A percentile compares a stretch with the other conserved stretches of the same genome.
Evolutionary conservation across 2,797 vertebrate genomes (phyloP).

Genomic region (Allochrocebus solatus): DNA sequence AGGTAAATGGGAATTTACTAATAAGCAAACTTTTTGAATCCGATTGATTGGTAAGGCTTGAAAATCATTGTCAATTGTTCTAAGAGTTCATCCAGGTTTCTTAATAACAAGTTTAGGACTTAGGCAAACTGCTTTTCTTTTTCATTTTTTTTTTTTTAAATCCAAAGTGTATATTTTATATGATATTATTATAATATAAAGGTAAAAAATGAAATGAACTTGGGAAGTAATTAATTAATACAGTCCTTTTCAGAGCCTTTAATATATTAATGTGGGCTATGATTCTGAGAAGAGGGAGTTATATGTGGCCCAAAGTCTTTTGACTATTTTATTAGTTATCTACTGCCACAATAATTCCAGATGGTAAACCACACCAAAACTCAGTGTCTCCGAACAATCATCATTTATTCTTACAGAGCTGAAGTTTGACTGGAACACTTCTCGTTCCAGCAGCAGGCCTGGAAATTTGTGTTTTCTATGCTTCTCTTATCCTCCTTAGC

Average conservation of each 20-base stretch:
- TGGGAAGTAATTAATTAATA: not conserved
- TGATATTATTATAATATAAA: not conserved
- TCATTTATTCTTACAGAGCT: not conserved
- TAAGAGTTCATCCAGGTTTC: constrained; percentile 15
- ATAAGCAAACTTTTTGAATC: not conserved
- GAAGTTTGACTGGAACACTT: not conserved
- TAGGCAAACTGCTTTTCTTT: not conserved
- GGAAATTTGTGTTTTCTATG: not conserved
- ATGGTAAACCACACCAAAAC: not conserved
- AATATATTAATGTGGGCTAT: not conserved
- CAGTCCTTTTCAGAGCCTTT: not conserved
- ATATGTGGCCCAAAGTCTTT: not conserved
- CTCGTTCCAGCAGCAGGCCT: not conserved
- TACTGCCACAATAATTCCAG: not conserved
- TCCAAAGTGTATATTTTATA: not conserved
- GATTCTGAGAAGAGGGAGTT: not conserved
- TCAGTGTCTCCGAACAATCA: not conserved
- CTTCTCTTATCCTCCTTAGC: not conserved
- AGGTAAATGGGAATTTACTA: not conserved
- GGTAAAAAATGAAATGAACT: not conserved
- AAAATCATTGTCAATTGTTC: not conserved
- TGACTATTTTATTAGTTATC: not conserved
- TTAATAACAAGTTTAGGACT: not conserved
- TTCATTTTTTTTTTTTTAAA: not conserved
- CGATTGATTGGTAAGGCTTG: not conserved